Percentiles rank a stretch among this genome's conserved stretches.
Conservation (phyloP, 1,140 invertebrate genomes). For the Geopemphigus sp. region DNA sequence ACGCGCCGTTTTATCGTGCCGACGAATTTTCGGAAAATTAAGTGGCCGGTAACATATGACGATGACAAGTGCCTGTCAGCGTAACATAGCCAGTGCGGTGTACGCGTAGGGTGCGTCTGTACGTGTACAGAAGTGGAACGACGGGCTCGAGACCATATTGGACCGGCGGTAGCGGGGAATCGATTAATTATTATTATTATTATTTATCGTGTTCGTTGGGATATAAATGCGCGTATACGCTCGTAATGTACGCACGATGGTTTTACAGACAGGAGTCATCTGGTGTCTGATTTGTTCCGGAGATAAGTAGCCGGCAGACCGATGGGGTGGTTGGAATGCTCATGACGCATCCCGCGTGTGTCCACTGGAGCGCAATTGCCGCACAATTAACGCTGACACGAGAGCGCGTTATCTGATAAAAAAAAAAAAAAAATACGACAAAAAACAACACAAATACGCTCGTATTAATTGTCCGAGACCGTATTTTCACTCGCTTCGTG, state of each 20-base stretch:
- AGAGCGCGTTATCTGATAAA: neutral
- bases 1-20: constrained; percentile 1
- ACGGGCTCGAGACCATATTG: constrained; percentile 32
- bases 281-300: constrained; percentile 49
- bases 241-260: neutral
- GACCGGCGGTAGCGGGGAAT: too few relatives aligned
- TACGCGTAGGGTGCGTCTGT: neutral
- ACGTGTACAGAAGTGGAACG: neutral
- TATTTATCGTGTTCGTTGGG: constrained; percentile 2
- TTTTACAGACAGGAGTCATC: constrained; percentile 31
- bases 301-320: constrained; percentile 28
- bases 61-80: constrained; percentile 37
- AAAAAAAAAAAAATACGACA: constrained; percentile 2
- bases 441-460: constrained; percentile 4
- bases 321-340: constrained; percentile 42
- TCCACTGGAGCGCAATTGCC: constrained; percentile 39
- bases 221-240: neutral
- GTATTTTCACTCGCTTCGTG: constrained; percentile 32
- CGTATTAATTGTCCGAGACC: constrained; percentile 47
- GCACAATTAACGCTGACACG: constrained; percentile 48
- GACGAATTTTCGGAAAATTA: neutral
- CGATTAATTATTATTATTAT: constrained; percentile 46
- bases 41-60: constrained; percentile 29
- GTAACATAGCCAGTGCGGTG: neutral
- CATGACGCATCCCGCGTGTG: constrained; percentile 46